phyloP scores from a whole-genome alignment of 2,113 vertebrate genomes.

The Dinomys branickii region DNA sequence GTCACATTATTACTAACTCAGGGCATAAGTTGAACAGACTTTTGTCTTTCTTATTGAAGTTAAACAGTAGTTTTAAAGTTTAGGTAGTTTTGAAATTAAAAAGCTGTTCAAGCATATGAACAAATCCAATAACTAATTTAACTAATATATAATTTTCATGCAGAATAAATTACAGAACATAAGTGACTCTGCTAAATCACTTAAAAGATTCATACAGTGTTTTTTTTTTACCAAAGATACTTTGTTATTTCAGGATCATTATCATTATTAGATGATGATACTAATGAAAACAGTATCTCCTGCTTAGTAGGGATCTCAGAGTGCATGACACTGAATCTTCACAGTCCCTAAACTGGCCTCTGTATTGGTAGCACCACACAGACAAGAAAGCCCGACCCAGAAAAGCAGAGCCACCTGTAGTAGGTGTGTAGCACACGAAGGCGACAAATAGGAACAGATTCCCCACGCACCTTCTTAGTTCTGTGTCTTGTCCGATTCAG shows the following conservation, averaged over 20 bases:
- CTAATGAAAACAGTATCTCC: background rate
- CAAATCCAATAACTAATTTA: background rate
- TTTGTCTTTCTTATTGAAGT: background rate
- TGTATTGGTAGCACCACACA: background rate
- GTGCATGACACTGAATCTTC: background rate
- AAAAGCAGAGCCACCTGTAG: background rate
- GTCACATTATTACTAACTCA: background rate
- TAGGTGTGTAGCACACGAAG: background rate
- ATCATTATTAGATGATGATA: background rate
- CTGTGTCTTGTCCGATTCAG: background rate
- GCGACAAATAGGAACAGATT: background rate
- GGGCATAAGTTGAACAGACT: background rate
- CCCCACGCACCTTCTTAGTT: background rate
- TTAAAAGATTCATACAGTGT: background rate
- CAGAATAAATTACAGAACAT: background rate
- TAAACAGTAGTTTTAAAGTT: background rate
- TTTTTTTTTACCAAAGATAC: background rate
- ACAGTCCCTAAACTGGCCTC: background rate
- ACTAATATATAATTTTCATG: background rate
- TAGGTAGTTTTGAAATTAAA: background rate
- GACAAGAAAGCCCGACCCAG: background rate
- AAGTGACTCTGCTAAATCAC: background rate
- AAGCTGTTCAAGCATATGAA: background rate
- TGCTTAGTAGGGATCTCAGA: background rate
- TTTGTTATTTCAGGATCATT: slow-evolving; percentile 6